phyloP scores from a whole-genome alignment of 2,888 invertebrate species.

The Callosobruchus maculatus region DNA sequence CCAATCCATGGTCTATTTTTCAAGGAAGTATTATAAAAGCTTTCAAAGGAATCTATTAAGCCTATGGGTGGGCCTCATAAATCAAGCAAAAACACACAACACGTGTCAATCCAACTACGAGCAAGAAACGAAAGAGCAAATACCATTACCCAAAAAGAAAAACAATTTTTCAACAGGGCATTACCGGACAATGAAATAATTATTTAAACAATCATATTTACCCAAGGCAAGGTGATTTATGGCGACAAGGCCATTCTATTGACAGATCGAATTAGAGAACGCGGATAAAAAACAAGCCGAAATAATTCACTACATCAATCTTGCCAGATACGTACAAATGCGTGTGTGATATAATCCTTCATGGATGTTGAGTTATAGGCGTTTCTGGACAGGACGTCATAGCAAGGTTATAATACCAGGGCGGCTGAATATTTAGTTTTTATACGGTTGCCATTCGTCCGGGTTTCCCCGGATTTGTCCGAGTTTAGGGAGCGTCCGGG shows the following conservation, averaged over 20 bases:
- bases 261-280: conserved; percentile 14
- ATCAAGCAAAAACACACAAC: neutral
- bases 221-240: conserved; percentile 2
- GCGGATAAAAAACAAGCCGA: conserved; percentile 10
- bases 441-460: too few species aligned
- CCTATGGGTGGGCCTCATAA: neutral
- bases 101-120: neutral
- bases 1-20: neutral
- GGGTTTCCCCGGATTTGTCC: too few species aligned
- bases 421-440: neutral
- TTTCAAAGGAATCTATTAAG: neutral
- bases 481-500: too few species aligned
- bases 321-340: conserved; percentile 15
- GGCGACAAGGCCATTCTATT: conserved; percentile 4
- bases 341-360: conserved; percentile 22
- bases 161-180: neutral
- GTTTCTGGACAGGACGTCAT: conserved; percentile 35
- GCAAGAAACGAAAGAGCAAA: neutral
- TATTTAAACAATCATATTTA: neutral
- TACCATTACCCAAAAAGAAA: neutral
- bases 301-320: conserved; percentile 20
- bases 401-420: conserved; percentile 9
- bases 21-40: neutral
- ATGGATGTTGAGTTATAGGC: conserved; percentile 29
- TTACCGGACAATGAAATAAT: neutral